Evolutionary conservation across 2,888 invertebrate genomes (phyloP), one percentile per base, ranked within the genome.

Genomic region (Nephrotoma appendiculata): DNA sequence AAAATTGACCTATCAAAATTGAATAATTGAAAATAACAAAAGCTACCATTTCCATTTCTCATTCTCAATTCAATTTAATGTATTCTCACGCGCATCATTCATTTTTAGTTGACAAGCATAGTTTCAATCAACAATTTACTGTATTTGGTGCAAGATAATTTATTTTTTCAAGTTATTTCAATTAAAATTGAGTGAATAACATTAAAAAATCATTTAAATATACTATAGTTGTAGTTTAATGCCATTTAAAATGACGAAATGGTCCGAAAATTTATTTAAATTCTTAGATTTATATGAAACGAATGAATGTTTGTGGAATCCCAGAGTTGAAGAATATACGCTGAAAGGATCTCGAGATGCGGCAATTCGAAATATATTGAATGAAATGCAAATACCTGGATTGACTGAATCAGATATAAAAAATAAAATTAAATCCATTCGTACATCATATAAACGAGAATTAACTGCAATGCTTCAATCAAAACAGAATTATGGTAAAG

Each of bases 341-440:
- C 90, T 90, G 88, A 90, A 89, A 86, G 87, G 87, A 12, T 89
- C 89, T 44, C 89, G 90, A 15, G 90, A 91, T 85, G 89, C 88
- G 71, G 90, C 91, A 0, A 90, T 90, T 86, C 87, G 89, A 86
- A 88, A 88, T 41, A 91, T 91, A 41, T 89, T 90, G 4, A 88
- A 88, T 2, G 89, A 90, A 86, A 88, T 91, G 0, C 89, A 90
- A 86, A 89, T 90, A 48, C 88, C 89, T 2, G 89, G 89, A 42
- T 86, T 91, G 85, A 90, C 90, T 15, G 89, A 89, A 4, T 88
- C 89, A 71, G 90, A 90, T 88, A 89, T 91, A 3, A 91, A 91
- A 86, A 87, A 90, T 2, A 91, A 91, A 89, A 91, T 91, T 6
- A 91, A 91, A 87, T 90, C 90, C 31, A 89, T 91, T n/a, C 89